Base-by-base conservation (phyloP, 2,113 vertebrate species). In the Lepus timidus region DNA sequence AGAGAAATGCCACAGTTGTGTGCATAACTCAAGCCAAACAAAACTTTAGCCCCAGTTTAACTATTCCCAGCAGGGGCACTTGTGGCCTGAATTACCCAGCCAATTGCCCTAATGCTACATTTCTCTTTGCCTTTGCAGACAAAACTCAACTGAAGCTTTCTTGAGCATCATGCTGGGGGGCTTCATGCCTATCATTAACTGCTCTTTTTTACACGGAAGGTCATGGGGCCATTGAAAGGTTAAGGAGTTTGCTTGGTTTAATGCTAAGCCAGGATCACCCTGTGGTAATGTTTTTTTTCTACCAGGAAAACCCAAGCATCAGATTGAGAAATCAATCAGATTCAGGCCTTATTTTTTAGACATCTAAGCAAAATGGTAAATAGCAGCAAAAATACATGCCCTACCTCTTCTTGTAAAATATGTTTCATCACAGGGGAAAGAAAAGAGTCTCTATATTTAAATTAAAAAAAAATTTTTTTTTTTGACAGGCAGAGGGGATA, bases 21-120 rank as follows among this genome's bases (percentile, higher is more conserved):
- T 97, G 85, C 81, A 78, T 52, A 96, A 73, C 79, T 74, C 74
- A 90, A 88, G 92, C 92, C 97, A 97, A 95, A 90, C 74, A 95
- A 86, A 93, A 14, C 65, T 92, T 71, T 27, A 80, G 83, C 52
- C 68, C 82, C 78, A 44, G 49, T 81, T 33, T 75, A 29, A 76
- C 61, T 93, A 78, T 96, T 97, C 96, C 95, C 13, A 0, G 82
- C 93, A 96, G 90, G 93, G 75, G 61, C 9, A 3, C 88, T 85
- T 96, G 92, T 95, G 96, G 88, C 85, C 88, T 93, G 61, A 81
- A 23, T 58, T 65, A 16, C 33, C 79, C 81, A 71, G 78, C 68
- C 90, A 67, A 19, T 68, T 49, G 25, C 67, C 87, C 85, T 73
- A 74, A 94, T 64, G 79, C 79, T 75, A 12, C 23, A 33, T 52